Percentiles rank a stretch among this genome's conserved stretches.
These are phyloP conservation scores for Phymorhynchus buccinoides DNA, from an alignment of 1,140 invertebrate genomes.

Conservation along the genomic window DNA sequence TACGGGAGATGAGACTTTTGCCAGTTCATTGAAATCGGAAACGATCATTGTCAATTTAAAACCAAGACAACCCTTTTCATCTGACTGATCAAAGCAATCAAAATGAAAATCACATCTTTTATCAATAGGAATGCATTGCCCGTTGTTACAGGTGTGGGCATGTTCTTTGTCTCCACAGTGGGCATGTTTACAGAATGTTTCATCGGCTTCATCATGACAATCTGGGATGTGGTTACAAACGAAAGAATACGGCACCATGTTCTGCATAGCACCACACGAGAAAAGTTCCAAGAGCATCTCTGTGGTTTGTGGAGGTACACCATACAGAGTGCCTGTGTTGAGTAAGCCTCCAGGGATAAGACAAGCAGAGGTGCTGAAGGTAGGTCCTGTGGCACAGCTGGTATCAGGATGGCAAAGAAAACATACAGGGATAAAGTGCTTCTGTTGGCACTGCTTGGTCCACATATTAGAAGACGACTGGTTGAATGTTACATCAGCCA, in stretches of 20 bases:
- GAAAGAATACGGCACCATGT: background rate
- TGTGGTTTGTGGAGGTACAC: too few species aligned
- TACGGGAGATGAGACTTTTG: background rate
- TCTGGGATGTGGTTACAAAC: background rate
- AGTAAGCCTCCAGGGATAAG: too few species aligned
- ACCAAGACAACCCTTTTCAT: background rate
- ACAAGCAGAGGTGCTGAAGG: too few species aligned
- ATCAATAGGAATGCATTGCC: background rate
- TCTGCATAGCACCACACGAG: background rate
- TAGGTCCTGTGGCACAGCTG: too few species aligned
- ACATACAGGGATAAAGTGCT: too few species aligned
- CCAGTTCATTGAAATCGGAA: too few species aligned
- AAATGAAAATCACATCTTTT: background rate
- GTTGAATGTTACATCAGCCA: too few species aligned
- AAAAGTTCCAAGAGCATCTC: too few species aligned
- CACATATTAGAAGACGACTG: too few species aligned
- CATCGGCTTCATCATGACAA: background rate
- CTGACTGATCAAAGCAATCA: background rate
- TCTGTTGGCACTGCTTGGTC: too few species aligned
- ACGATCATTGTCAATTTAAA: background rate
- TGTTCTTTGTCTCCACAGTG: background rate
- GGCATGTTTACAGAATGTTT: background rate
- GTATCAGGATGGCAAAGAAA: too few species aligned
- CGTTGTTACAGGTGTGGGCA: background rate
- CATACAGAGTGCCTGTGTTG: too few species aligned